A percentile compares a stretch with the other conserved stretches of the same genome.
Evolutionary conservation across 2,888 invertebrate species (phyloP).

Genomic region (Cotesia congregata): DNA sequence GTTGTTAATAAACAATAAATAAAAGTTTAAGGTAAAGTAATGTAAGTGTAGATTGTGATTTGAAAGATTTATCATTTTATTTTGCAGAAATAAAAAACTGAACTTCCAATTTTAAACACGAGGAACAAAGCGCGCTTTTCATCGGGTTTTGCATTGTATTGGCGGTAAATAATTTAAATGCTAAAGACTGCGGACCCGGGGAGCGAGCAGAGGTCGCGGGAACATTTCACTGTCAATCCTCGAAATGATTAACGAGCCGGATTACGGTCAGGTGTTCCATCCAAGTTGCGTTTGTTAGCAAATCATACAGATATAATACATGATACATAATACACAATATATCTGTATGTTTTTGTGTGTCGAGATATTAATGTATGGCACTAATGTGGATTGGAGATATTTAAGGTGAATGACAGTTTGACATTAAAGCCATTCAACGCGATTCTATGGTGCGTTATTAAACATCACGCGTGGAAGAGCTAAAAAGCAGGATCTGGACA

Average conservation of each 20-base stretch:
- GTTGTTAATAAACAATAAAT: slow-evolving; percentile 12
- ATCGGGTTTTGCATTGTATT: slow-evolving; percentile 5
- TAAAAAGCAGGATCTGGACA: background rate
- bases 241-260: slow-evolving; percentile 48
- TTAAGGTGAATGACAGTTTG: slow-evolving; percentile 39
- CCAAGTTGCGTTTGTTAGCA: slow-evolving; percentile 21
- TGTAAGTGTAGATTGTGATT: slow-evolving; percentile 43
- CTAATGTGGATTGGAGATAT: slow-evolving; percentile 12
- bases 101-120: too few relatives aligned
- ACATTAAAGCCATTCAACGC: slow-evolving; percentile 36
- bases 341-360: background rate
- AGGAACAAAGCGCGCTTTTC: slow-evolving; percentile 4
- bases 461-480: background rate
- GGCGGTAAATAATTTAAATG: background rate
- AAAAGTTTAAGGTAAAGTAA: slow-evolving; percentile 33
- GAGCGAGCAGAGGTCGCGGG: background rate
- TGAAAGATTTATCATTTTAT: slow-evolving; percentile 46
- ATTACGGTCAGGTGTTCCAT: slow-evolving; percentile 43
- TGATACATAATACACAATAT: too few relatives aligned
- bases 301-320: slow-evolving; percentile 16
- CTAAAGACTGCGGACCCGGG: background rate
- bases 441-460: slow-evolving; percentile 25
- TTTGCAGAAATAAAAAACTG: too few relatives aligned
- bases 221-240: slow-evolving; percentile 34
- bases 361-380: background rate